Percentiles rank a stretch among this genome's conserved stretches.
phyloP scores from a whole-genome alignment of 2,113 vertebrate genomes.

The Pelvicachromis taeniatus region DNA sequence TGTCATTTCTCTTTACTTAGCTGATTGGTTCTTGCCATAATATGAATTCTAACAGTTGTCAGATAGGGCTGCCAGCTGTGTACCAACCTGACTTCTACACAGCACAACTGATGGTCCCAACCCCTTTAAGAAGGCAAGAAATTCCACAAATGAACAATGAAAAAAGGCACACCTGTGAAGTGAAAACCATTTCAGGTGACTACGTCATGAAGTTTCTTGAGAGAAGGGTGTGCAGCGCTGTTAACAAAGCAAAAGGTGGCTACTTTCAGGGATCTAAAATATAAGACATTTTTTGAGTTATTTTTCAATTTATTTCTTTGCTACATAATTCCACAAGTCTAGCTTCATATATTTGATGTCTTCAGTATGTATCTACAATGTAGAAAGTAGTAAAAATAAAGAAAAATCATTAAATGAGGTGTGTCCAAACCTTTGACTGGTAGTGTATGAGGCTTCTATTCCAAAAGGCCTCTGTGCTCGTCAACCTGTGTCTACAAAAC shows the following conservation, averaged over 20 bases:
- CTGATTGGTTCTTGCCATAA: not conserved
- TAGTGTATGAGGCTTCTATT: not conserved
- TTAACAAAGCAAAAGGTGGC: not conserved
- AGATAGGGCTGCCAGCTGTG: not conserved
- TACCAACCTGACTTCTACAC: not conserved
- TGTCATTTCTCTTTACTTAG: not conserved
- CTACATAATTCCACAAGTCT: accelerated
- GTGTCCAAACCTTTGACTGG: not conserved
- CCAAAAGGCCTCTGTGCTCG: not conserved
- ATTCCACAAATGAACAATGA: too few relatives aligned
- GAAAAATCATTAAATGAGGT: not conserved
- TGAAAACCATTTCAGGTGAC: not conserved
- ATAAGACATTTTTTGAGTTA: not conserved
- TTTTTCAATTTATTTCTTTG: not conserved
- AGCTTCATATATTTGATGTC: not conserved
- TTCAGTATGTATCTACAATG: accelerated
- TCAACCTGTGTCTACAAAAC: not conserved
- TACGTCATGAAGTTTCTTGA: not conserved
- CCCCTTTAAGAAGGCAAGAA: not conserved
- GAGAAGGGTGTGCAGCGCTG: not conserved
- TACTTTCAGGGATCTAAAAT: not conserved
- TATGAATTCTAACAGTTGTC: not conserved
- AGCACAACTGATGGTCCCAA: not conserved
- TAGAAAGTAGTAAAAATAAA: not conserved
- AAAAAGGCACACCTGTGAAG: too few relatives aligned